phyloP scores from a whole-genome alignment of 2,113 vertebrate genomes.

The Sceloporus undulatus region DNA sequence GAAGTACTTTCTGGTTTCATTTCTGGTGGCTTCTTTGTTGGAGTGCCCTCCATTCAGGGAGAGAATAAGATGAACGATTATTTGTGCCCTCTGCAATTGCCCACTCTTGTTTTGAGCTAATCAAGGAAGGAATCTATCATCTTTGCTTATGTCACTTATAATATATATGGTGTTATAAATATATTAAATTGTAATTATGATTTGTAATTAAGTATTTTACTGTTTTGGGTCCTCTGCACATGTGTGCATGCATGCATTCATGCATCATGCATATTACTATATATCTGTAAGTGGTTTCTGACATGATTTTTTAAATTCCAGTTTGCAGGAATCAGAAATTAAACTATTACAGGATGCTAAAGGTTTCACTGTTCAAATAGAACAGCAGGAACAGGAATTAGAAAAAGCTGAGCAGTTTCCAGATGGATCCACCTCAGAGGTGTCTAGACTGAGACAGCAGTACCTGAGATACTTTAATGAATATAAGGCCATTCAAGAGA shows the following conservation, averaged over 20 bases:
- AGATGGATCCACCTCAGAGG: slow-evolving; percentile 76
- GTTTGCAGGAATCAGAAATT: slow-evolving; percentile 87
- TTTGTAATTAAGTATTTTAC: background rate
- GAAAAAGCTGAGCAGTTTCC: slow-evolving; percentile 80
- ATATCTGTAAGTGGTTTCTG: background rate
- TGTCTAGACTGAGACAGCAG: slow-evolving; percentile 79
- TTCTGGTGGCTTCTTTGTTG: too few species aligned
- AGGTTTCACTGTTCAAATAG: slow-evolving; percentile 75
- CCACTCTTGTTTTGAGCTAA: background rate
- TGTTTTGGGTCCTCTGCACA: background rate
- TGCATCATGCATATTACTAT: too few species aligned
- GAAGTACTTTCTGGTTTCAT: too few species aligned
- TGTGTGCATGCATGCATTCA: background rate
- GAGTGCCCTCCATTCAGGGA: too few species aligned
- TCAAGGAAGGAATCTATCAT: background rate
- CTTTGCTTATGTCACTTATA: background rate
- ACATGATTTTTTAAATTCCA: slow-evolving; percentile 58
- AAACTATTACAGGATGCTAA: slow-evolving; percentile 85
- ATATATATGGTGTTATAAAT: background rate
- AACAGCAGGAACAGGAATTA: slow-evolving; percentile 77
- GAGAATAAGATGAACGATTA: too few species aligned
- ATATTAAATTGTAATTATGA: slow-evolving; percentile 9
- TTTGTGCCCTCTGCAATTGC: too few species aligned
- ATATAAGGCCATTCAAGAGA: slow-evolving; percentile 74
- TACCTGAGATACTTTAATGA: slow-evolving; percentile 83